Evolutionary conservation across 2,113 vertebrate species (phyloP).

Genomic region (Oreotrochilus melanogaster): DNA sequence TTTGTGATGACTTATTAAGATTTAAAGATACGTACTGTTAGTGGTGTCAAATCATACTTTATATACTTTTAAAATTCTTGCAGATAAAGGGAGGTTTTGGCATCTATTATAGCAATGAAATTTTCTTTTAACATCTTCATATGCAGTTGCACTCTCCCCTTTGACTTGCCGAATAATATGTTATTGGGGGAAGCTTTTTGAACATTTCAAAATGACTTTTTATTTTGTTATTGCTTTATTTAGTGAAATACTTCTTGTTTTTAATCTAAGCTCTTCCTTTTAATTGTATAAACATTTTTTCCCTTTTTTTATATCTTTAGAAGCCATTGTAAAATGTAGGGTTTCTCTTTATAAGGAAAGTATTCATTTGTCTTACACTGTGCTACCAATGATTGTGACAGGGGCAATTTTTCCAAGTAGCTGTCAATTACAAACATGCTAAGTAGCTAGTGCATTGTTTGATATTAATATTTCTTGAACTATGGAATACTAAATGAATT

Average conservation of each 20-base stretch:
- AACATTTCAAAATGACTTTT: neutral
- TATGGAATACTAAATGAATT: neutral
- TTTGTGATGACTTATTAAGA: slow-evolving; percentile 28
- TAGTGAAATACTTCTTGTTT: slow-evolving; percentile 1
- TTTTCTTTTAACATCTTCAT: slow-evolving; percentile 1
- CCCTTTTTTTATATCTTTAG: neutral
- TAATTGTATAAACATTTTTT: slow-evolving; percentile 11
- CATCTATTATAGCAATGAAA: neutral
- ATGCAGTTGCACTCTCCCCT: neutral
- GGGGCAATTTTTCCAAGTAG: slow-evolving; percentile 50
- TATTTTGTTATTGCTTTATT: slow-evolving; percentile 11
- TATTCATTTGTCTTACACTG: slow-evolving; percentile 52
- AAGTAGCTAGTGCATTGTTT: slow-evolving; percentile 26
- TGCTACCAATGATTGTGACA: slow-evolving; percentile 46
- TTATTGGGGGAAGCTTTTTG: neutral
- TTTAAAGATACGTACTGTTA: neutral
- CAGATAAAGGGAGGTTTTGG: neutral
- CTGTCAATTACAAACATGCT: slow-evolving; percentile 21
- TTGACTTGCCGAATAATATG: neutral
- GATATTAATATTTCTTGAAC: slow-evolving; percentile 30
- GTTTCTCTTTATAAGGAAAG: slow-evolving; percentile 18
- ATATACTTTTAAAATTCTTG: slow-evolving; percentile 7
- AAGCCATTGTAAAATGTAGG: neutral
- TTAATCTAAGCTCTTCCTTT: neutral
- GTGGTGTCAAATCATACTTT: neutral